phyloP scores from a whole-genome alignment of 2,888 invertebrate species.

The Lochmaea crataegi region DNA sequence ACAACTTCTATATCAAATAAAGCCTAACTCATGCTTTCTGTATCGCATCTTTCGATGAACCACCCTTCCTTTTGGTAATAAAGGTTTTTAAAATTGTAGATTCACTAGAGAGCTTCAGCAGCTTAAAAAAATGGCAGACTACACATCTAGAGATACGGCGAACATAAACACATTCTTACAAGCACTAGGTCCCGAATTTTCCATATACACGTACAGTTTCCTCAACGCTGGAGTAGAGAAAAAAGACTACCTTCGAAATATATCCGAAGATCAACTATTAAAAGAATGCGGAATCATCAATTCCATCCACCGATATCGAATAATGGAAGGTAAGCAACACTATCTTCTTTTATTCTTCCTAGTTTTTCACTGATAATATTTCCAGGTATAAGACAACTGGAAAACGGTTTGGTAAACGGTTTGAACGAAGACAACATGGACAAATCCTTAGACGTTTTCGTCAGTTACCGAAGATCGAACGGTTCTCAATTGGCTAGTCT shows the following conservation, averaged over 20 bases:
- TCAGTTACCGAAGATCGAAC: constrained; percentile 96
- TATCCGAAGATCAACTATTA: constrained; percentile 92
- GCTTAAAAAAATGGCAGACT: constrained; percentile 96
- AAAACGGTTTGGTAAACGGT: constrained; percentile 72
- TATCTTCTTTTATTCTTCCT: not conserved
- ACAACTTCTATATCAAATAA: too few relatives aligned
- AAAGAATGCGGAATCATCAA: constrained; percentile 92
- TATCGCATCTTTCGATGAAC: too few relatives aligned
- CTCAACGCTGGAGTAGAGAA: constrained; percentile 92
- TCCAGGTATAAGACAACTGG: constrained; percentile 76
- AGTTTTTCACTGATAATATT: not conserved
- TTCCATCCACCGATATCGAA: constrained; percentile 92
- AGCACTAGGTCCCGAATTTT: constrained; percentile 87
- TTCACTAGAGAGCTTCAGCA: constrained; percentile 93
- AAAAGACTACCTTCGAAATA: constrained; percentile 83
- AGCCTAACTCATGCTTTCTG: too few relatives aligned
- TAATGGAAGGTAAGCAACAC: constrained; percentile 74
- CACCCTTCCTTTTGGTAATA: not conserved
- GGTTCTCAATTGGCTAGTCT: constrained; percentile 96
- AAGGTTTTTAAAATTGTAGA: constrained; percentile 64
- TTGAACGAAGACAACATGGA: constrained; percentile 83
- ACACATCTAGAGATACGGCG: constrained; percentile 93
- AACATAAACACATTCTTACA: constrained; percentile 89
- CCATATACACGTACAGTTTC: constrained; percentile 97
- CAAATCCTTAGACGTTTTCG: constrained; percentile 96